Evolutionary conservation across 2,888 invertebrate species (phyloP).

Genomic region (Ryuthela nishihirai): DNA sequence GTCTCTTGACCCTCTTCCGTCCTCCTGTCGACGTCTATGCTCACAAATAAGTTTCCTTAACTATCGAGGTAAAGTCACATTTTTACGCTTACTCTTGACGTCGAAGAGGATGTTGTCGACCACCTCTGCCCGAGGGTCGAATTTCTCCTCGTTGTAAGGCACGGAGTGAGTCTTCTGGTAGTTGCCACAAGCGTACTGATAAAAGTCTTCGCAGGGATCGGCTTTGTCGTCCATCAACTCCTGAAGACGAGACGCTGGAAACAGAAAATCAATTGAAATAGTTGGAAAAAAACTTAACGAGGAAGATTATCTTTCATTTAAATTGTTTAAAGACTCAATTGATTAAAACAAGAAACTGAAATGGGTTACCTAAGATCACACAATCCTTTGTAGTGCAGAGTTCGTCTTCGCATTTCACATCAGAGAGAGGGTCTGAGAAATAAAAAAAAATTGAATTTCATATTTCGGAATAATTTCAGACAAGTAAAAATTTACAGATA

Average conservation of each 20-base stretch:
- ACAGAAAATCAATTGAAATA: neutral
- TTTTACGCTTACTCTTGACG: constrained; percentile 6
- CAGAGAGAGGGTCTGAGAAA: too few species aligned
- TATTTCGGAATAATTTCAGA: too few species aligned
- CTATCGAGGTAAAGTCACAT: neutral
- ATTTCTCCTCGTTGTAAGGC: neutral
- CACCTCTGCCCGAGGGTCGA: neutral
- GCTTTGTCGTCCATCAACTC: constrained; percentile 5
- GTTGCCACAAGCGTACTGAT: constrained; percentile 22
- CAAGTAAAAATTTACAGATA: too few species aligned
- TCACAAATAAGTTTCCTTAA: too few species aligned
- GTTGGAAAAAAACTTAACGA: neutral
- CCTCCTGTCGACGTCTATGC: too few species aligned
- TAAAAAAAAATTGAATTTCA: too few species aligned
- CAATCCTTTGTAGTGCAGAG: constrained; percentile 12
- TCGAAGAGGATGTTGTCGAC: neutral
- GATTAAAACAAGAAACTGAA: neutral
- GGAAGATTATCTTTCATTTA: too few species aligned
- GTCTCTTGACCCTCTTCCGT: too few species aligned
- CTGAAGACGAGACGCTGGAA: constrained; percentile 6
- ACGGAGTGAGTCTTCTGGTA: neutral
- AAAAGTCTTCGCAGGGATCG: constrained; percentile 22
- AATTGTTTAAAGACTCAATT: too few species aligned
- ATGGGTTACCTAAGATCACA: constrained; percentile 4
- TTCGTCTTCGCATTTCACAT: constrained; percentile 1